Percentiles rank a stretch among this genome's conserved stretches.
Evolutionary conservation across 2,797 vertebrate species (phyloP).

Genomic region (Arctocebus calabarensis): DNA sequence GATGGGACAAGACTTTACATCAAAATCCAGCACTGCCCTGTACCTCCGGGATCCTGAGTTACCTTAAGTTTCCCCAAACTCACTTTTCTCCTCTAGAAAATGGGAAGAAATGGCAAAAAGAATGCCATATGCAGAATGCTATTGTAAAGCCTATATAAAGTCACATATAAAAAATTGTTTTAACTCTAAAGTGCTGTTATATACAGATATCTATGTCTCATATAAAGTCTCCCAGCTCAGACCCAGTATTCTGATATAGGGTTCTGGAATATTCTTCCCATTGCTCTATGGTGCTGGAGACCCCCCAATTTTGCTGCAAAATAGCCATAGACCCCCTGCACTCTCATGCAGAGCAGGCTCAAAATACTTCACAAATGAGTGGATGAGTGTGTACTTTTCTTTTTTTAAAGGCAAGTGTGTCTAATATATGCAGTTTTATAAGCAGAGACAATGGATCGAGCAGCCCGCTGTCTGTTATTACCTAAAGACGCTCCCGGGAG

Average conservation of each 20-base stretch:
- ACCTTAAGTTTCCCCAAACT: background rate
- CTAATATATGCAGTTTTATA: background rate
- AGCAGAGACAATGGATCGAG: background rate
- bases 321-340: background rate
- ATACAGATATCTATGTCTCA: background rate
- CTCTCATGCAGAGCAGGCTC: background rate
- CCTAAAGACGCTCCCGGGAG: background rate
- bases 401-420: background rate
- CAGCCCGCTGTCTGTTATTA: fast-evolving
- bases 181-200: background rate
- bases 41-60: background rate
- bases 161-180: background rate
- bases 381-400: background rate
- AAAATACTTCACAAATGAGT: background rate
- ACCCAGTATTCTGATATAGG: background rate
- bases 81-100: conserved; percentile 21
- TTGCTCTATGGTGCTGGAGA: background rate
- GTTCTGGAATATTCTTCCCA: background rate
- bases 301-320: too few relatives aligned
- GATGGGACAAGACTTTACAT: background rate
- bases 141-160: background rate
- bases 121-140: background rate
- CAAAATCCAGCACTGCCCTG: background rate
- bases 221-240: background rate
- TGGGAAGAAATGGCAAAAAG: background rate